Base-by-base conservation (phyloP, 2,113 vertebrate species). In the Paramormyrops kingsleyae region DNA sequence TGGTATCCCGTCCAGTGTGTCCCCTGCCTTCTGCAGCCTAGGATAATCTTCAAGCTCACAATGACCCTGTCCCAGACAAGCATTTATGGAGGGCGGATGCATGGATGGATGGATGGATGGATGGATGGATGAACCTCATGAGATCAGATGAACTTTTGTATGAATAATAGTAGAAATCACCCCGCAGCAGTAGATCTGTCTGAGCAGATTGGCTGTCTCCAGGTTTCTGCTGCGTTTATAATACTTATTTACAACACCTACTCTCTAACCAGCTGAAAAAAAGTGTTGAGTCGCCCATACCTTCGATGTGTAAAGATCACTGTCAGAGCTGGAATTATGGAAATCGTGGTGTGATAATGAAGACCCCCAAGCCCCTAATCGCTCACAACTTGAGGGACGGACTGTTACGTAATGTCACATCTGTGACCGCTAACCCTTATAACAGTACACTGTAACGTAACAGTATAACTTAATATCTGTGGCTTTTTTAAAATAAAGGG, bases 241-340 rank as follows among this genome's bases (percentile, higher is more conserved):
- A 56, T 19, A 56, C 53, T 56, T 24, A 39, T 21, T 59, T 53
- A 88, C 21, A 44, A 9, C 83, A 44, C 42, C 87, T 59, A 2
- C 10, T 56, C 53, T 92, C 87, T 87, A 90, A 88, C 93, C 94
- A 92, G 88, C 88, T 90, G 91, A 89, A 92, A 92, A 93, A 91
- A 85, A 91, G 90, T 90, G 91, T 92, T 62, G 88, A 89, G 80
- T 92, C 92, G 89, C 91, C 92, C 42, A 27, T 91, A 39, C 53
- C 53, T 77, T 91, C 90, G 91, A 93, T 92, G 91, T 90, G 92
- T 90, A 88, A 94, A 92, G 91, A 93, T 90, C 83, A 92, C 42
- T 83, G 39, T 35, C 70, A 77, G 35, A 77, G 31, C 35, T 70
- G n/a, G 44, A 47, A 47, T 84, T 84, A 84, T 24, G 44, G 44